phyloP scores from a whole-genome alignment of 2,888 invertebrate genomes.

The Lasioglossum leucozonium region DNA sequence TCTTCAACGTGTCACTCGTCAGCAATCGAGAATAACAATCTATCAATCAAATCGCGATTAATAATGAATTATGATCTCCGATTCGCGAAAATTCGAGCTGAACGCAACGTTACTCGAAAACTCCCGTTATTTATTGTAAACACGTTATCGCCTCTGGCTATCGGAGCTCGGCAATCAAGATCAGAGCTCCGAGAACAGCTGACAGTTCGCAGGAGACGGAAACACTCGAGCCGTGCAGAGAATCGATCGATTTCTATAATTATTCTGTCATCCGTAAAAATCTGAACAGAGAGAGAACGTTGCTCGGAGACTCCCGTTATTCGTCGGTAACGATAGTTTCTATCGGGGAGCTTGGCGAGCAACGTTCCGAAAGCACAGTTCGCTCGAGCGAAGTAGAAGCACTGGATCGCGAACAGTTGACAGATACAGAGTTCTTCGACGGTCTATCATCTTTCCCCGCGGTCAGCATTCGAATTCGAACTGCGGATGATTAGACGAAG shows the following conservation, averaged over 20 bases:
- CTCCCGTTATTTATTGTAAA: neutral
- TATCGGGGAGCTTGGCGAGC: neutral
- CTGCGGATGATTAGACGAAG: slow-evolving; percentile 51
- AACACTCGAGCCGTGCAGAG: neutral
- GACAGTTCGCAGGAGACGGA: neutral
- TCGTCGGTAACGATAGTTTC: neutral
- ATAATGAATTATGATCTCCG: neutral
- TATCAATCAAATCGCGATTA: neutral
- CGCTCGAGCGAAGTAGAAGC: neutral
- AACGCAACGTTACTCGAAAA: neutral
- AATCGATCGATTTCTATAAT: neutral
- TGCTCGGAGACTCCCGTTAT: neutral
- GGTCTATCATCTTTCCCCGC: slow-evolving; percentile 46
- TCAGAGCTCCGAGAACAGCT: neutral
- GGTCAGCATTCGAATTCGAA: slow-evolving; percentile 59
- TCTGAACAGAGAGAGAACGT: neutral
- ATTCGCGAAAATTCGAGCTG: neutral
- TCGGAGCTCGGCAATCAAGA: neutral
- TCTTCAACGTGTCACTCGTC: neutral
- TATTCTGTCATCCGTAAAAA: neutral
- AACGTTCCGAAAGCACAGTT: neutral
- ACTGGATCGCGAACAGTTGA: neutral
- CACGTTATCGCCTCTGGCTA: neutral
- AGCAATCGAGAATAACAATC: neutral
- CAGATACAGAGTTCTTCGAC: slow-evolving; percentile 8